Evolutionary conservation across 2,888 invertebrate species (phyloP).

Genomic region (Sympetrum striolatum): DNA sequence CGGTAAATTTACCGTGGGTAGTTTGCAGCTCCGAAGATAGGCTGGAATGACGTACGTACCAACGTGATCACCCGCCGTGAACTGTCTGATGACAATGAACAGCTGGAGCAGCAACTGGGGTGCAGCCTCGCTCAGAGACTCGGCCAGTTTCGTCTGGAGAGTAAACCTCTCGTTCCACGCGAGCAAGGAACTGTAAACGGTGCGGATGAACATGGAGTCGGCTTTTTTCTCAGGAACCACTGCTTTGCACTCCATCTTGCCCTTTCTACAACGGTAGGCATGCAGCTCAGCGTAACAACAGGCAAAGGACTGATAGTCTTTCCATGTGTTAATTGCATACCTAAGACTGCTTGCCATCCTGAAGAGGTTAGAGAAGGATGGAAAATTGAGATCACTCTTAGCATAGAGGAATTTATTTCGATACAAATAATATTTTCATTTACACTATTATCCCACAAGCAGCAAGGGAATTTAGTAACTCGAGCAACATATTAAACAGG

Average conservation of each 20-base stretch:
- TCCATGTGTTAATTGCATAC: not conserved
- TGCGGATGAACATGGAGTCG: not conserved
- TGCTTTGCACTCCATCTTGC: not conserved
- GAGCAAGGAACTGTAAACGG: not conserved
- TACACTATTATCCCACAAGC: no score
- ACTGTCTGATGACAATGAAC: conserved; percentile 14
- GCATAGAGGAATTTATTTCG: no score
- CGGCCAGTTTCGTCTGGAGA: conserved; percentile 1
- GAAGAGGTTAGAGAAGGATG: not conserved
- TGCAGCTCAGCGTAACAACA: not conserved
- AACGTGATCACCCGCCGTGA: not conserved
- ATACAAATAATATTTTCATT: no score
- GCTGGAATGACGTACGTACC: not conserved
- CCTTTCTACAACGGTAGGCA: not conserved
- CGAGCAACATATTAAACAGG: no score
- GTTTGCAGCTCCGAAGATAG: no score
- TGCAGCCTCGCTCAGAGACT: conserved; percentile 1
- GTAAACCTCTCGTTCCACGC: conserved; percentile 33
- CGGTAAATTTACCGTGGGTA: no score
- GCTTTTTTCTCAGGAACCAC: not conserved
- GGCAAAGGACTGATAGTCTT: not conserved
- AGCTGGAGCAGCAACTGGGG: conserved; percentile 6
- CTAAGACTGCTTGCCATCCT: conserved; percentile 5
- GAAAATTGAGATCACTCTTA: no score
- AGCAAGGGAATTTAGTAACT: no score